A percentile compares a stretch with the other conserved stretches of the same genome.
Evolutionary conservation across 2,888 invertebrate species (phyloP).

Genomic region (Drosophila robusta): DNA sequence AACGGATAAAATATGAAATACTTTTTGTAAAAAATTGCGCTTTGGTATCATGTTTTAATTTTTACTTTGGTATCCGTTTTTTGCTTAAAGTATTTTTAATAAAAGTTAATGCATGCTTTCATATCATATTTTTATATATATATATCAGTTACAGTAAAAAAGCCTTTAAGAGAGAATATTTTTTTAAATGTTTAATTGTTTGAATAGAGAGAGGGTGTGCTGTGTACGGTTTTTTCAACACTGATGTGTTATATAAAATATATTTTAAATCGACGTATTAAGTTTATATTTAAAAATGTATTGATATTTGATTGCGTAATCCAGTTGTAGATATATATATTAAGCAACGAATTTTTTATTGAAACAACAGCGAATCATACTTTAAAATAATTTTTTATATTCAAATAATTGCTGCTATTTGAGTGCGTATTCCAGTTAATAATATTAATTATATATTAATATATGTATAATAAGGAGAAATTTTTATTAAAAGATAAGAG

Average conservation of each 20-base stretch:
- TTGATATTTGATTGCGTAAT: too few species aligned
- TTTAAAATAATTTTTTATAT: too few species aligned
- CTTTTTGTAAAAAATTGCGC: not conserved
- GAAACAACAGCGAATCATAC: too few species aligned
- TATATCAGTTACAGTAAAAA: not conserved
- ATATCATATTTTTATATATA: not conserved
- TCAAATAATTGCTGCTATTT: too few species aligned
- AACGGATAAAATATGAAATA: not conserved
- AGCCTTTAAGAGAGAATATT: not conserved
- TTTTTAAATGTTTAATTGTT: not conserved
- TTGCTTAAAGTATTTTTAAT: not conserved
- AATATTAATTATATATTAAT: too few species aligned
- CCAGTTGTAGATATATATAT: too few species aligned
- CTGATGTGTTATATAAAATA: not conserved
- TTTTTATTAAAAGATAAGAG: too few species aligned
- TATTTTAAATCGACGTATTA: too few species aligned
- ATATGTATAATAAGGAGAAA: too few species aligned
- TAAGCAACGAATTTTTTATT: too few species aligned
- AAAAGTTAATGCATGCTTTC: not conserved
- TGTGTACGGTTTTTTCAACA: not conserved
- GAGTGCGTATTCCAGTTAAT: too few species aligned
- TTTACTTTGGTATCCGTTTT: not conserved
- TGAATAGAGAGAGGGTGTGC: not conserved
- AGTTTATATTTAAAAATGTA: too few species aligned
- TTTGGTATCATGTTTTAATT: not conserved